A percentile compares a stretch with the other conserved stretches of the same genome.
These are phyloP conservation scores for Craniophora ligustri DNA, from an alignment of 2,888 invertebrate genomes.

Conservation along the genomic window DNA sequence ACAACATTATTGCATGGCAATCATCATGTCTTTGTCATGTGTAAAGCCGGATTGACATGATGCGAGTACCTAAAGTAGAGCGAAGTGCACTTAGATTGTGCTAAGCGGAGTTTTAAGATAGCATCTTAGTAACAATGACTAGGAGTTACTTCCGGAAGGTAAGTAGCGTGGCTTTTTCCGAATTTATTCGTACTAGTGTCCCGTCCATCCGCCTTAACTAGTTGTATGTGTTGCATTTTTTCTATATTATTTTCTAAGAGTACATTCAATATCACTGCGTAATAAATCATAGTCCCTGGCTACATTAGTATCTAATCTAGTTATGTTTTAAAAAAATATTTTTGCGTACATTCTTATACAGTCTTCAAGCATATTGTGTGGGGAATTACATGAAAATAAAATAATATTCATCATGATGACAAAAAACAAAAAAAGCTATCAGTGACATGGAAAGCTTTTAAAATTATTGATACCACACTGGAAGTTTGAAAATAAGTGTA, in stretches of 20 bases:
- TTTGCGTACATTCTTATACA: too few species aligned
- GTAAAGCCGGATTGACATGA: neutral
- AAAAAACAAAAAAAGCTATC: constrained; percentile 29
- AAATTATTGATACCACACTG: constrained; percentile 32
- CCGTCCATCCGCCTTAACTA: too few species aligned
- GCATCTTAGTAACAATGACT: neutral
- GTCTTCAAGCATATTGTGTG: neutral
- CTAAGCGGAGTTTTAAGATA: neutral
- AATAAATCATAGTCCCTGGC: neutral
- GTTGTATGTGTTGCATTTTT: constrained; percentile 22
- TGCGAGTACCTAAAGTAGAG: neutral
- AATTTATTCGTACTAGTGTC: too few species aligned
- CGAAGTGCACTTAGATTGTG: neutral
- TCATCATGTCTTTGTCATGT: constrained; percentile 28
- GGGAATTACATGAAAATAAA: constrained; percentile 32
- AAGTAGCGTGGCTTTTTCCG: too few species aligned
- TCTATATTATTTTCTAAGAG: constrained; percentile 12
- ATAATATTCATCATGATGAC: constrained; percentile 16
- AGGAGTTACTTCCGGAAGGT: neutral
- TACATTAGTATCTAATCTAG: neutral
- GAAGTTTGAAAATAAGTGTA: constrained; percentile 38
- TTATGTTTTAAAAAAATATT: too few species aligned
- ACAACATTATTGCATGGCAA: constrained; percentile 46
- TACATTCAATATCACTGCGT: constrained; percentile 17
- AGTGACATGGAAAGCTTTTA: constrained; percentile 26